Percentiles rank a stretch among this genome's conserved stretches.
Conservation (phyloP, 2,888 invertebrate species). For the Vandiemenella viatica region DNA sequence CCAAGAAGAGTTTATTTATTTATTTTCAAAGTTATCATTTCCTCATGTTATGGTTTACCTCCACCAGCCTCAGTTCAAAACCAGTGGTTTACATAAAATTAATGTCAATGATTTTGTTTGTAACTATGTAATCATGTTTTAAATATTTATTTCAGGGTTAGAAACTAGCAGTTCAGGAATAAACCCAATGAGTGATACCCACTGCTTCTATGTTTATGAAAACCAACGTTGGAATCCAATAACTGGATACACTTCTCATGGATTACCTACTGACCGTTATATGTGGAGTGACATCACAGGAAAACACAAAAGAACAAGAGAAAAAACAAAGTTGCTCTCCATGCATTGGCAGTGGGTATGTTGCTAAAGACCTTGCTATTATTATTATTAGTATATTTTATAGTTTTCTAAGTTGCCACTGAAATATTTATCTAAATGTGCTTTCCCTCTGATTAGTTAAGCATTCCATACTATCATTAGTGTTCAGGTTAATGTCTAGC, state of each 20-base stretch:
- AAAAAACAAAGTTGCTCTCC: conserved; percentile 70
- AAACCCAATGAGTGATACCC: conserved; percentile 67
- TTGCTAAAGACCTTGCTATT: too few species aligned
- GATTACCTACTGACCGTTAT: conserved; percentile 70
- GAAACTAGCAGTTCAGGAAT: conserved; percentile 42
- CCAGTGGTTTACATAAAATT: neutral
- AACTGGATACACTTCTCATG: conserved; percentile 72
- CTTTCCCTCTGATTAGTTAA: too few species aligned
- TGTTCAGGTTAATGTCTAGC: too few species aligned
- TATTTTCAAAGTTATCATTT: too few species aligned
- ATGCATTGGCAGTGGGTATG: conserved; percentile 80
- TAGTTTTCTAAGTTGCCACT: too few species aligned
- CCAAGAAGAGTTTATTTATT: too few species aligned
- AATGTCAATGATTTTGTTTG: neutral
- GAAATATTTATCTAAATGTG: too few species aligned
- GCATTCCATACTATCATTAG: too few species aligned
- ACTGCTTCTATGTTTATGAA: conserved; percentile 80
- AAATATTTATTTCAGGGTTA: conserved; percentile 26
- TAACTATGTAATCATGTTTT: conserved; percentile 1
- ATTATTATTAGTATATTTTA: neutral
- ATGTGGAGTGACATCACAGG: conserved; percentile 89
- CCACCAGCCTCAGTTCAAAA: too few species aligned
- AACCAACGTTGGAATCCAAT: conserved; percentile 91
- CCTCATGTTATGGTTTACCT: too few species aligned
- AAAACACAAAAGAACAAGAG: conserved; percentile 65